A percentile compares a stretch with the other conserved stretches of the same genome.
phyloP scores from a whole-genome alignment of 2,888 invertebrate species.

The Limnephilus marmoratus region DNA sequence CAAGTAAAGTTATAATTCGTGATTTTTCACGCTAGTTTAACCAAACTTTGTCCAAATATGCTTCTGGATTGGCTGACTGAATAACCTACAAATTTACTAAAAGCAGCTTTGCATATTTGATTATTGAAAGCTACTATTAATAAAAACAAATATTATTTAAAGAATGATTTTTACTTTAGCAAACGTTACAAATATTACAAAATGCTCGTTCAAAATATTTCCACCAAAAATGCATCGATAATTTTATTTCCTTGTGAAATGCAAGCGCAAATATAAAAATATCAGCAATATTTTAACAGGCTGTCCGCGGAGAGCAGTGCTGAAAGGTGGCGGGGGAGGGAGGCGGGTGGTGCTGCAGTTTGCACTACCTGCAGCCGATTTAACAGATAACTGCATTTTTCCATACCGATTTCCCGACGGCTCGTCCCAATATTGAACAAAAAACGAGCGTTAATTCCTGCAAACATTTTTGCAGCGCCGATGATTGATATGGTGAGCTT shows the following conservation, averaged over 20 bases:
- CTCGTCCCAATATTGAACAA: slow-evolving; percentile 57
- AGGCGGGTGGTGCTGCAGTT: neutral
- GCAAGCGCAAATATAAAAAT: slow-evolving; percentile 13
- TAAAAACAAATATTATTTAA: too few relatives aligned
- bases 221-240: neutral
- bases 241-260: slow-evolving; percentile 11
- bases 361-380: slow-evolving; percentile 11
- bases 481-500: slow-evolving; percentile 64
- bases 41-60: too few relatives aligned
- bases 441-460: slow-evolving; percentile 64
- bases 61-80: too few relatives aligned
- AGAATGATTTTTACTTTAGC: neutral
- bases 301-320: slow-evolving; percentile 29
- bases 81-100: too few relatives aligned
- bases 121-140: too few relatives aligned
- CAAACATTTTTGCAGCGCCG: slow-evolving; percentile 65
- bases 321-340: neutral
- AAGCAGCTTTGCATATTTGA: too few relatives aligned
- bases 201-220: neutral
- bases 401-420: slow-evolving; percentile 36
- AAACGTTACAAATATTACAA: neutral
- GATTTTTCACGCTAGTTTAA: too few relatives aligned
- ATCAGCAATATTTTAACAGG: slow-evolving; percentile 2
- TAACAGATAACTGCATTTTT: slow-evolving; percentile 52
- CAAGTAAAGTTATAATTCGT: too few relatives aligned